A percentile compares a stretch with the other conserved stretches of the same genome.
Conservation (phyloP, 1,140 invertebrate species). For the Tenebrio molitor region DNA sequence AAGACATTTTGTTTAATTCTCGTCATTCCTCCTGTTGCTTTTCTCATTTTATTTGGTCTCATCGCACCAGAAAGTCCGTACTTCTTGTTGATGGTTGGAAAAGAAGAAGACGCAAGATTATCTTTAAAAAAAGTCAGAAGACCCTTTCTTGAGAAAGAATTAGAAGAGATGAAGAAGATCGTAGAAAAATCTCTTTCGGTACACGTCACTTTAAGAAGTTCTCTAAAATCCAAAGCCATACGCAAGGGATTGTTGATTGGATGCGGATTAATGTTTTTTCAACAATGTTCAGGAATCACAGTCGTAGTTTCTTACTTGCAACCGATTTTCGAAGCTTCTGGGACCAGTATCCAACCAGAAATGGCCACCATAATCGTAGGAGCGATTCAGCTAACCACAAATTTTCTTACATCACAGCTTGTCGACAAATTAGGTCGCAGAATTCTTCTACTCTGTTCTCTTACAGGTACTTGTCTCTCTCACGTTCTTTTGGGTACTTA, state of each 20-base stretch:
- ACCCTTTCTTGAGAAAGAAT: too few relatives aligned
- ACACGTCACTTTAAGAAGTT: constrained; percentile 66
- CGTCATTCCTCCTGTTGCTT: constrained; percentile 65
- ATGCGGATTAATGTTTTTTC: constrained; percentile 77
- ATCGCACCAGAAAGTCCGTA: constrained; percentile 81
- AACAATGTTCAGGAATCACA: constrained; percentile 85
- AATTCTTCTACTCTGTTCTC: constrained; percentile 78
- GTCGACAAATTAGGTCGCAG: constrained; percentile 82
- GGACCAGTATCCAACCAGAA: constrained; percentile 70
- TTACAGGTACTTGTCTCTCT: constrained; percentile 70
- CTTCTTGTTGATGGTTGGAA: constrained; percentile 19
- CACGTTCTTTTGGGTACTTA: constrained; percentile 55
- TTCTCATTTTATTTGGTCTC: constrained; percentile 69
- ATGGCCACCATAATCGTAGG: constrained; percentile 85
- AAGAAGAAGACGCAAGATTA: constrained; percentile 12
- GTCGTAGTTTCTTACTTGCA: constrained; percentile 85
- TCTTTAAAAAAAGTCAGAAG: too few relatives aligned
- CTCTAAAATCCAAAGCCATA: constrained; percentile 64
- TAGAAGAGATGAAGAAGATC: too few relatives aligned
- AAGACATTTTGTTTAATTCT: constrained; percentile 68
- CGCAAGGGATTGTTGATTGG: constrained; percentile 76
- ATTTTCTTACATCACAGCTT: constrained; percentile 76
- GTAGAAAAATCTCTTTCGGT: not conserved
- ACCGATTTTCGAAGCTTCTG: constrained; percentile 76
- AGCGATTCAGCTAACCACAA: constrained; percentile 77